Evolutionary conservation across 2,113 vertebrate genomes (phyloP), one percentile per base, ranked within the genome.

Genomic region (Pimephales promelas): DNA sequence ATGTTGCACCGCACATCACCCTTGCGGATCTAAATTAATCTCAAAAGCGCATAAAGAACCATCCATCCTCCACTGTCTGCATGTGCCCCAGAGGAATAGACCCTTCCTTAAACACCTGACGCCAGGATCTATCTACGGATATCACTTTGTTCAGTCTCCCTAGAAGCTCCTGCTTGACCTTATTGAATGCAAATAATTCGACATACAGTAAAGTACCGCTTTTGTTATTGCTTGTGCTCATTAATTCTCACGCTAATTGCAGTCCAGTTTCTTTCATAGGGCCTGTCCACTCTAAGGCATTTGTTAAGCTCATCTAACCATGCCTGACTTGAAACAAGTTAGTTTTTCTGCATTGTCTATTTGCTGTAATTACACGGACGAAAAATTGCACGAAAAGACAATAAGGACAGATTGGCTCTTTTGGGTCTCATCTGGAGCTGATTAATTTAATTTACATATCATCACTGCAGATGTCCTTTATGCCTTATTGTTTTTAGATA

Each of bases 191-290:
- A 70, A 49, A 76, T 54, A 40, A 70, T 76, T 16, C 36, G 2
- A 34, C 28, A 62, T 40, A 40, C 40, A 40, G 40, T 40, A 59
- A 79, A 22, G 5, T 26, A 34, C 24, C 18, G 52, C 79, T 57
- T 49, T 40, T 61, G 40, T 57, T 83, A 52, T 75, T 26, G 57
- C 59, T 83, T 81, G 84, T 81, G 74, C 79, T 74, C 22, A 45
- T 74, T 86, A 82, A 75, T 84, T 74, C 40, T 28, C 20, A 74
- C 20, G 26, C 71, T 81, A 85, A 81, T 87, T 83, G 74, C 62
- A 49, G 77, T 34, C 56, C 57, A 73, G 80, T 28, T 45, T 45
- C 24, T 45, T 52, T 49, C 61, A 72, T 54, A 24, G 31, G 24
- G 40, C 72, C 56, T 56, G 54, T 75, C 84, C 36, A 24, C 56